phyloP scores from a whole-genome alignment of 2,113 vertebrate species.

The Pontoporia blainvillei region DNA sequence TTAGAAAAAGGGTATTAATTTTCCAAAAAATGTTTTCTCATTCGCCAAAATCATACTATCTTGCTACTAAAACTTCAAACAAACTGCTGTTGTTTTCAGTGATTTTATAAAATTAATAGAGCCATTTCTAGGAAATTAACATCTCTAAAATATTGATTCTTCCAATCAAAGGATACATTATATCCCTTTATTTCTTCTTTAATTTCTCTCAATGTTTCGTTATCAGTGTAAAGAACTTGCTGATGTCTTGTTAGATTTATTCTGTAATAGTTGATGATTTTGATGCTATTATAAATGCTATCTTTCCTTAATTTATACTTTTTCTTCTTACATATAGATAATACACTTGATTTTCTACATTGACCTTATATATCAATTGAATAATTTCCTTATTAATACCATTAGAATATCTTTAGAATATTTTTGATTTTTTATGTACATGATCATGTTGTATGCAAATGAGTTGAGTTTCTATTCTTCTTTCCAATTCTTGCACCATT shows the following conservation, averaged over 20 bases:
- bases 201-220: not conserved
- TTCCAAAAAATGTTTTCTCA: not conserved
- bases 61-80: not conserved
- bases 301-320: not conserved
- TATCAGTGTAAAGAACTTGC: not conserved
- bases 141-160: not conserved
- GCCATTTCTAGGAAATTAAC: not conserved
- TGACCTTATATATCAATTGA: not conserved
- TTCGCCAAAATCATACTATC: not conserved
- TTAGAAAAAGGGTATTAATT: not conserved
- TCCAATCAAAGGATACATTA: not conserved
- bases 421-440: not conserved
- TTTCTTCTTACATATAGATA: not conserved
- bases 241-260: not conserved
- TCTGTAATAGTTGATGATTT: not conserved
- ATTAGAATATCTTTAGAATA: not conserved
- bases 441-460: not conserved
- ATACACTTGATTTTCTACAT: not conserved
- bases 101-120: not conserved
- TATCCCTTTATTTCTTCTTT: not conserved
- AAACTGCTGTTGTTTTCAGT: not conserved
- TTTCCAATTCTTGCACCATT: not conserved
- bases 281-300: not conserved
- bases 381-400: not conserved
- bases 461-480: not conserved